Base-by-base conservation (phyloP, 92 coral and sea anemone genomes). In the Pocillopora grandis region DNA sequence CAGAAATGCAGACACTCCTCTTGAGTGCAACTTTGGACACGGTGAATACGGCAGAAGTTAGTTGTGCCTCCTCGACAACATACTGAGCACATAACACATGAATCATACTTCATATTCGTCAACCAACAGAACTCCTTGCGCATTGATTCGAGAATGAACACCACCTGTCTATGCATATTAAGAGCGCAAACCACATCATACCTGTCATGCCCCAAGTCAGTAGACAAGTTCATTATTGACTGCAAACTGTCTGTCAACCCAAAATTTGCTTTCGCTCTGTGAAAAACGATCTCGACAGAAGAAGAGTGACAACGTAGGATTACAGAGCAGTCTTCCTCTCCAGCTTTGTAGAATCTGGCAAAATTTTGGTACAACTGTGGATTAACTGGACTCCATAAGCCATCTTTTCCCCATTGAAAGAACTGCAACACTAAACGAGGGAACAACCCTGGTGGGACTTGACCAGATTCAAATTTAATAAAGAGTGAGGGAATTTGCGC, bases 111-210 rank as follows among this genome's bases (percentile, higher is more conserved):
- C 82, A 68, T 80, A 9, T 60, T 58, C 52, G 48, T 85, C 70
- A 89, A 23, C 90, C 92, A 90, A 49, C 82, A 77, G 58, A 75
- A 90, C 60, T 86, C 90, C 68, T 18, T 58, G 61, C 88, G 75
- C 92, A 86, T 81, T 27, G 74, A 72, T 56, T 85, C 78, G 15
- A 89, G 92, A 64, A 82, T 68, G 62, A 67, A 36, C 23, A 10
- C 76, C 48, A 89, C 18, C 56, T 85, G 83, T 27, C 79, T 70
- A 56, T 56, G 58, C 63, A 89, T 73, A 59, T 58, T 75, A 17
- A 62, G 66, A 58, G 91, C 69, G 37, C 85, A 64, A 52, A 78
- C 12, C 55, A 56, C 61, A 56, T 65, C 82, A 72, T 49, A 74
- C 0, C 55, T 16, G 33, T 72, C 79, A 62, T 16, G 72, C 9